These are phyloP conservation scores for Acronicta alni DNA, from an alignment of 2,888 invertebrate genomes.

Conservation along the genomic window DNA sequence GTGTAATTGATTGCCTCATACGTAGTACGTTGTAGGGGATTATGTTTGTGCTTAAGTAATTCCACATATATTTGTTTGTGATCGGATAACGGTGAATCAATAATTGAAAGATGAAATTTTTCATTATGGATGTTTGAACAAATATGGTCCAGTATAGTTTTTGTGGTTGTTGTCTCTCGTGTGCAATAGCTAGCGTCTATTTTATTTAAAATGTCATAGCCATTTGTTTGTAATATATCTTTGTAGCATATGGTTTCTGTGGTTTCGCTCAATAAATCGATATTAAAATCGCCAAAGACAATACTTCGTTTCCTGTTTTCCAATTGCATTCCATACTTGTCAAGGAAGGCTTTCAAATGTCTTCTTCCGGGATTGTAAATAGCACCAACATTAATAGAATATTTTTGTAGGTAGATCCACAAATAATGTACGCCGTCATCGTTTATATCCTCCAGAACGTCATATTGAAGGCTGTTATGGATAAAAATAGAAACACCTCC, in stretches of 20 bases:
- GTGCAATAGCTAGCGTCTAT: neutral
- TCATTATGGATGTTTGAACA: neutral
- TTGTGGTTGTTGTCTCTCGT: neutral
- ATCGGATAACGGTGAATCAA: constrained; percentile 12
- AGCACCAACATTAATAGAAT: neutral
- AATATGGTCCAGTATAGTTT: neutral
- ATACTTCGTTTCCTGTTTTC: neutral
- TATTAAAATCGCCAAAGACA: constrained; percentile 1
- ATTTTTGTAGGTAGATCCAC: no score
- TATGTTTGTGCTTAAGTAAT: neutral
- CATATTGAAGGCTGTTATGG: neutral
- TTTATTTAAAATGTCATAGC: neutral
- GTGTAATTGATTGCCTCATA: constrained; percentile 4
- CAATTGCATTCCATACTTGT: neutral
- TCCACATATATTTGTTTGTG: constrained; percentile 17
- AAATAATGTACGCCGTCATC: no score
- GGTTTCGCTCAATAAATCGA: neutral
- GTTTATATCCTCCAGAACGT: neutral
- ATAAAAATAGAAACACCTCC: neutral
- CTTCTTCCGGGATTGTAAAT: neutral
- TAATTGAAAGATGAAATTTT: no score
- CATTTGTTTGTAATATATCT: neutral
- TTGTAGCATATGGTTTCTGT: neutral
- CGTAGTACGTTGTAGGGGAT: neutral
- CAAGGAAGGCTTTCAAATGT: neutral